Base-by-base conservation (phyloP, 1,140 invertebrate genomes). In the Bombus fervidus region DNA sequence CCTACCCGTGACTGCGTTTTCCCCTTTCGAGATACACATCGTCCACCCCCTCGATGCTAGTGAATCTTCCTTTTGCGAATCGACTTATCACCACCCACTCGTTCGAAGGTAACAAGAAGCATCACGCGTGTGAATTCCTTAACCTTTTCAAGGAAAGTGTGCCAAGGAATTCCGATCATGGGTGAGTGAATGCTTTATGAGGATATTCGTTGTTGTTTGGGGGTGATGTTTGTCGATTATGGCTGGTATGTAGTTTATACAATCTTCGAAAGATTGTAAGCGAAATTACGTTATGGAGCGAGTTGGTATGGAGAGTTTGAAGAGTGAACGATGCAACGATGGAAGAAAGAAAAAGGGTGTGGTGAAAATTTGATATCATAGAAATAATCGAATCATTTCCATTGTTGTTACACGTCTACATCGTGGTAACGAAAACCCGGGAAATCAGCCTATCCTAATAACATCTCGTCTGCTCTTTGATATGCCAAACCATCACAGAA, bases 1-100 rank as follows among this genome's bases (percentile, higher is more conserved):
- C 34, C 53, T 22, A 37, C 25, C 68, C 37, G 28, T 64, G 43
- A 15, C 53, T 47, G 28, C 75, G 57, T 59, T 37, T 66, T 41
- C 78, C 43, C 28, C 78, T 64, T 43, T 53, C 68, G 18, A 62
- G 34, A 43, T 37, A 66, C 71, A 43, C 83, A 34, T 74, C n/a
- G 28, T 71, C 43, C 41, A 34, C 31, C 18, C 18, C 15, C 18
- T 79, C 39, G 39, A 3, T 47, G 15, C 28, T 25, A 39, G 13
- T 37, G 53, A 59, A 59, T 66, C 64, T n/a, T 75, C 53, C 28
- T 25, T 37, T 41, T 25, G 39, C 62, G 28, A 78, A 78, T 41
- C 75, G n/a, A 64, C 75, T 41, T 77, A 39, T 41, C 57, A 77
- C 9, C 34, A 57, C 31, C 47, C 74, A 69, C 18, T 1, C 34